Evolutionary conservation across 2,888 invertebrate genomes (phyloP).

Genomic region (Phengaris arion): DNA sequence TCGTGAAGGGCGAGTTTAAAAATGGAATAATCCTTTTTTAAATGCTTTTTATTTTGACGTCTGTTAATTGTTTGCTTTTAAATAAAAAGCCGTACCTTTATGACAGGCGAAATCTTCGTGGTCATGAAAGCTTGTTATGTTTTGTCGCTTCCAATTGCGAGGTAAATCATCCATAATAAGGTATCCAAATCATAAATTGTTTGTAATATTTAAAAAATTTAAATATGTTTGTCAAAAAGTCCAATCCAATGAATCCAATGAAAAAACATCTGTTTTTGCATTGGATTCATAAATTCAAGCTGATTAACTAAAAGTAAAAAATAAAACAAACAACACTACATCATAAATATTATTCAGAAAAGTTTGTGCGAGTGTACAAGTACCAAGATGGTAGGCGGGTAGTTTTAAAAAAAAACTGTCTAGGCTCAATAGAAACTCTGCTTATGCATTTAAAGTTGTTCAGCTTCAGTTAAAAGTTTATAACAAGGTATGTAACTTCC

Average conservation of each 20-base stretch:
- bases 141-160: neutral
- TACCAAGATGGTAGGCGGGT: conserved; percentile 21
- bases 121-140: neutral
- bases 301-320: neutral
- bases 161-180: neutral
- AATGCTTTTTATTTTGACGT: conserved; percentile 35
- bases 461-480: conserved; percentile 60
- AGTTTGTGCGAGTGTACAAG: conserved; percentile 14
- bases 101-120: neutral
- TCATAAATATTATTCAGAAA: conserved; percentile 17
- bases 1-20: conserved; percentile 42
- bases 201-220: neutral
- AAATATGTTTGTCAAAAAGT: neutral
- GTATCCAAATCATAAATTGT: neutral
- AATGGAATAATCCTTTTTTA: conserved; percentile 44
- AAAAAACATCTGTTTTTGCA: neutral
- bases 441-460: conserved; percentile 55
- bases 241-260: too few species aligned
- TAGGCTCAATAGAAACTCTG: conserved; percentile 43
- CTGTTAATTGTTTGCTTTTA: conserved; percentile 28
- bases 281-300: conserved; percentile 1
- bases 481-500: conserved; percentile 58
- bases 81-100: neutral
- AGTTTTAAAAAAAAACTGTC: conserved; percentile 38
- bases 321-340: neutral